Percentiles rank a stretch among this genome's conserved stretches.
phyloP scores from a whole-genome alignment of 2,888 invertebrate species.

The Stenotaenia linearis region DNA sequence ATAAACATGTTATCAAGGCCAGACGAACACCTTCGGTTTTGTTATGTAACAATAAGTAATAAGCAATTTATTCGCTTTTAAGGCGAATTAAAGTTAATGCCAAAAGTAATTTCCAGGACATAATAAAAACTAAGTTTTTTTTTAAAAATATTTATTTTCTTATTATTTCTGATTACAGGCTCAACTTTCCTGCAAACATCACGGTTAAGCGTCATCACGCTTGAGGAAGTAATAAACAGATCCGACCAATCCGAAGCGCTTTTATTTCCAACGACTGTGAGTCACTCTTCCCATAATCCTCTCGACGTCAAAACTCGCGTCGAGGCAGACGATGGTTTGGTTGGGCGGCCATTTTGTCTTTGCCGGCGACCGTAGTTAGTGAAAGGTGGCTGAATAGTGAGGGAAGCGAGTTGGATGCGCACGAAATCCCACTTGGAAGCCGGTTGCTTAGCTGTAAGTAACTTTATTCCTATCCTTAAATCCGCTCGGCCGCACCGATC shows the following conservation, averaged over 20 bases:
- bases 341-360: neutral
- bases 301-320: neutral
- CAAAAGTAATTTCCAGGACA: too few relatives aligned
- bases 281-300: neutral
- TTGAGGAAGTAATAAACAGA: too few relatives aligned
- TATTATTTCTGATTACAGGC: too few relatives aligned
- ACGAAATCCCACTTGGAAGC: neutral
- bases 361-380: neutral
- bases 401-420: neutral
- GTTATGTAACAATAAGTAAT: too few relatives aligned
- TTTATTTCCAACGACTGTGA: neutral
- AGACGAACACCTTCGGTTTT: too few relatives aligned
- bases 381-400: neutral
- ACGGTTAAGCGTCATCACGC: too few relatives aligned
- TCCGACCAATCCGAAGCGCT: neutral
- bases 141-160: too few relatives aligned
- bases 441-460: neutral
- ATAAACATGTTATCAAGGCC: too few relatives aligned
- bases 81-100: too few relatives aligned
- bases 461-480: neutral
- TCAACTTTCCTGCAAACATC: too few relatives aligned
- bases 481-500: neutral
- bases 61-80: too few relatives aligned
- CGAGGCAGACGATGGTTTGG: slow-evolving; percentile 7
- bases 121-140: too few relatives aligned